Conservation (phyloP, 2,797 vertebrate genomes). For the Basileuterus tristriatus region DNA sequence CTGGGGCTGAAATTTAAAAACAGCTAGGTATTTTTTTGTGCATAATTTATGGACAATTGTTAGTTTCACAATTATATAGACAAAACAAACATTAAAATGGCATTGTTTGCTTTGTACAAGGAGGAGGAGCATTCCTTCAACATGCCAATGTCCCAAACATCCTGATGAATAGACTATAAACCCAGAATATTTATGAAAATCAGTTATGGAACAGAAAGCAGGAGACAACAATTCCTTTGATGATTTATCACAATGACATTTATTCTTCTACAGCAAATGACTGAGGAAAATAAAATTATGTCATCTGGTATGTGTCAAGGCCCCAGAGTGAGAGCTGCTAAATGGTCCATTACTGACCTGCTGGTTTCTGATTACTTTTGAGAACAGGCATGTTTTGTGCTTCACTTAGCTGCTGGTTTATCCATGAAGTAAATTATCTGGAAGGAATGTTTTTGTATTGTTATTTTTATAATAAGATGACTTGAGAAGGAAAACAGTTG, state of each 20-base stretch:
- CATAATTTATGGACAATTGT: neutral
- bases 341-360: conserved; percentile 45
- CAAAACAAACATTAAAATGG: neutral
- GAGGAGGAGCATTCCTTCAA: neutral
- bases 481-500: neutral
- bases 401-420: conserved; percentile 12
- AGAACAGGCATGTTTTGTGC: conserved; percentile 7
- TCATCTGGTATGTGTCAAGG: conserved; percentile 30
- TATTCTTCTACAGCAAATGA: conserved; percentile 30
- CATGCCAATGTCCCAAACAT: neutral
- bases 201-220: conserved; percentile 1
- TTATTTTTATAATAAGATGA: conserved; percentile 19
- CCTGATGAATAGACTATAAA: neutral
- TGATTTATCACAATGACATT: conserved; percentile 25
- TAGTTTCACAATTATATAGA: neutral
- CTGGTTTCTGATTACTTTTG: conserved; percentile 59
- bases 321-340: conserved; percentile 27
- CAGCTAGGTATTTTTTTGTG: neutral
- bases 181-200: conserved; percentile 25
- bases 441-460: conserved; percentile 27
- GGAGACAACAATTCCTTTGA: conserved; percentile 13
- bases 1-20: neutral
- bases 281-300: conserved; percentile 25
- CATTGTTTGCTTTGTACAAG: neutral
- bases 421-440: conserved; percentile 21